These are phyloP conservation scores for Tiliacea aurago DNA, from an alignment of 2,888 invertebrate species.

Conservation along the genomic window DNA sequence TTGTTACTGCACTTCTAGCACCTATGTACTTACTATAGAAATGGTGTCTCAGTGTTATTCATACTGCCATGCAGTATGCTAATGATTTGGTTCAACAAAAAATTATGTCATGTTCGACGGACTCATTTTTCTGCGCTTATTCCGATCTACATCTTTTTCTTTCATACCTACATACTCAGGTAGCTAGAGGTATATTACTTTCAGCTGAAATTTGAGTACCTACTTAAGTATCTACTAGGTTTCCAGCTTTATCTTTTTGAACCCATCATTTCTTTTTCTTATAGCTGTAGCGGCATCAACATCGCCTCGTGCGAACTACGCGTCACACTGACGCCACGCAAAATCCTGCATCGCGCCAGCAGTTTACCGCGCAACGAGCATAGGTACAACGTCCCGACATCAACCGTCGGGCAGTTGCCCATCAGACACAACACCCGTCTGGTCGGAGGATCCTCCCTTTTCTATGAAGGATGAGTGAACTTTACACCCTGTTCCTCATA, in stretches of 20 bases:
- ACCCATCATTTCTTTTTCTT: no score
- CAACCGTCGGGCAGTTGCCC: no score
- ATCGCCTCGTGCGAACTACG: no score
- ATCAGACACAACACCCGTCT: no score
- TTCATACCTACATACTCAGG: not conserved
- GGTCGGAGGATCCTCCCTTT: no score
- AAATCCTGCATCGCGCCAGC: no score
- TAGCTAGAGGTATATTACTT: not conserved
- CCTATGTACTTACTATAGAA: not conserved
- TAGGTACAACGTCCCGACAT: no score
- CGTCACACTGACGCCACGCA: no score
- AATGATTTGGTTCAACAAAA: not conserved
- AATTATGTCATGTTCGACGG: not conserved
- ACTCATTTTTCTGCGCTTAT: not conserved
- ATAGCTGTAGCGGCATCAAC: no score
- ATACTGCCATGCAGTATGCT: not conserved
- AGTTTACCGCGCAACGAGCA: no score
- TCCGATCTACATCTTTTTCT: not conserved
- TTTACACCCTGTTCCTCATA: no score
- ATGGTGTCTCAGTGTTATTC: constrained; percentile 1
- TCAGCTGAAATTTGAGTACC: not conserved
- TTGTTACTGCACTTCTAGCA: not conserved
- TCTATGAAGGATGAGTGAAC: no score
- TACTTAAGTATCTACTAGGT: not conserved
- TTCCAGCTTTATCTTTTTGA: not conserved